A percentile compares a stretch with the other conserved stretches of the same genome.
Evolutionary conservation across 2,797 vertebrate genomes (phyloP).

Genomic region (Choloepus didactylus): DNA sequence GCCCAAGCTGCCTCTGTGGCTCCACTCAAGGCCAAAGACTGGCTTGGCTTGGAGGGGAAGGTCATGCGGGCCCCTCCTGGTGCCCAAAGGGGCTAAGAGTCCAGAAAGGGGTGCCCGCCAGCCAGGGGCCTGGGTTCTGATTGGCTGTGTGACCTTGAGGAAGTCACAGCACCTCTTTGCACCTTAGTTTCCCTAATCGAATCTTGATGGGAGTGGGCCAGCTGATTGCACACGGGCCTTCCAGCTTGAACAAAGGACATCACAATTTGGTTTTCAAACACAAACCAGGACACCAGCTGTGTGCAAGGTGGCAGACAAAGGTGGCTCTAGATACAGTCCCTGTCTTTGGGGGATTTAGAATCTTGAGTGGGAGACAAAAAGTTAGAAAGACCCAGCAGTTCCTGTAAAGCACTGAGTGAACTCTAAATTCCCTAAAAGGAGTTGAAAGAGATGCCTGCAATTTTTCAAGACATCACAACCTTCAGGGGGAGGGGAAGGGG

Average conservation of each 20-base stretch:
- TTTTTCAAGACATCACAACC: not conserved
- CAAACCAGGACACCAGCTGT: not conserved
- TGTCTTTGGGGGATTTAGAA: not conserved
- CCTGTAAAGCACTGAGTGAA: rapidly evolving
- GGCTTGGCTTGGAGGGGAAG: not conserved
- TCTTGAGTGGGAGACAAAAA: not conserved
- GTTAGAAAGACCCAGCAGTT: not conserved
- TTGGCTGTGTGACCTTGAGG: not conserved
- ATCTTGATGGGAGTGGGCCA: not conserved
- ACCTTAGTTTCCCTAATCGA: not conserved
- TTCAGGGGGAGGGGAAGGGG: too few species aligned
- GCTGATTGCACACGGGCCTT: not conserved
- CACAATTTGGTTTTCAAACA: not conserved
- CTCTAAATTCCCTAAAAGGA: not conserved
- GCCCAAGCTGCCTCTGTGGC: not conserved
- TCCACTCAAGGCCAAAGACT: conserved; percentile 8
- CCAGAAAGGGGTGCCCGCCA: not conserved
- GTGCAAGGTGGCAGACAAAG: not conserved
- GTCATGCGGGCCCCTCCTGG: not conserved
- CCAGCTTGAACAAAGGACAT: not conserved
- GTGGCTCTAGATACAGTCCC: not conserved
- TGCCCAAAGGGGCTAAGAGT: not conserved
- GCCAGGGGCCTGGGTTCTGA: not conserved
- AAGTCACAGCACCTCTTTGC: not conserved
- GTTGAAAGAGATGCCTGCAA: not conserved